These are phyloP conservation scores for Oophaga pumilio DNA, from an alignment of 2,113 vertebrate species.

Conservation along the genomic window DNA sequence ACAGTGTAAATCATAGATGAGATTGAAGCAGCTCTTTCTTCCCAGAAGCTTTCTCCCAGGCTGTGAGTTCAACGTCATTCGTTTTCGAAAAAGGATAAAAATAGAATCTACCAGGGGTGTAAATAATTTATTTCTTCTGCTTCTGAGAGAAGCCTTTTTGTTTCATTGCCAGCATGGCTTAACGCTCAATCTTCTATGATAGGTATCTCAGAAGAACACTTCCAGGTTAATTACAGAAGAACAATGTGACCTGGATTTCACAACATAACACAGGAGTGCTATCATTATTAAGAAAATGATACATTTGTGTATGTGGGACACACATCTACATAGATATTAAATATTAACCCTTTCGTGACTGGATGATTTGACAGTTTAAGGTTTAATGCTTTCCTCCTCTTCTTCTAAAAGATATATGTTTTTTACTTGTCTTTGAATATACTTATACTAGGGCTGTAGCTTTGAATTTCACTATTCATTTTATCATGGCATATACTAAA, in stretches of 20 bases:
- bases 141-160: conserved; percentile 35
- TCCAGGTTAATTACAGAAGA: conserved; percentile 10
- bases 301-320: neutral
- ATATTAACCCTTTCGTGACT: too few species aligned
- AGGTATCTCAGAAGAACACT: conserved; percentile 21
- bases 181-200: neutral
- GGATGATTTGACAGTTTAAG: too few species aligned
- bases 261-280: neutral
- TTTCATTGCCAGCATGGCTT: conserved; percentile 33
- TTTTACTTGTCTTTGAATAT: too few species aligned
- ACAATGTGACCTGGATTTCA: neutral
- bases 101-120: conserved; percentile 44
- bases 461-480: too few species aligned
- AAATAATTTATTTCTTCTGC: conserved; percentile 51
- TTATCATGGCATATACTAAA: too few species aligned
- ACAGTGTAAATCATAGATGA: neutral
- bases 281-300: neutral
- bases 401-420: too few species aligned
- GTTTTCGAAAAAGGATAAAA: conserved; percentile 50
- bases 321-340: neutral
- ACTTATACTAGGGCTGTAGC: too few species aligned
- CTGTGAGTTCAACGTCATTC: conserved; percentile 35
- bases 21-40: conserved; percentile 7
- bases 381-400: too few species aligned
- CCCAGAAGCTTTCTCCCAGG: conserved; percentile 44